Conservation (phyloP, 1,140 invertebrate genomes). For the Euglossa dilemma region DNA sequence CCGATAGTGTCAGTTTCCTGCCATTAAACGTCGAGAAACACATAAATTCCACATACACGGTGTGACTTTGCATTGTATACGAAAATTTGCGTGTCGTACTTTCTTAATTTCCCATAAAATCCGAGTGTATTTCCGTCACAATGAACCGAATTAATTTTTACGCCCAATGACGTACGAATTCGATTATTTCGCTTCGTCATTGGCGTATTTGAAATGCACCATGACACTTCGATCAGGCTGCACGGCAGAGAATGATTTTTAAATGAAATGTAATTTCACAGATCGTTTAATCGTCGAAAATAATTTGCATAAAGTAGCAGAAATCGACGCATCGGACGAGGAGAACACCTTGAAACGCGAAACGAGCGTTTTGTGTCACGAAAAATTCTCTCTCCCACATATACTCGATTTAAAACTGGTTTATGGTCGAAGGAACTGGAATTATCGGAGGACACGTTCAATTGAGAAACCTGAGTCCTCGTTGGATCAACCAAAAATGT, state of each 20-base stretch:
- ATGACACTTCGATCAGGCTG: not conserved
- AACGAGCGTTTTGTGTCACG: not conserved
- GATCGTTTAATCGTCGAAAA: not conserved
- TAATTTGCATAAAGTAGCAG: not conserved
- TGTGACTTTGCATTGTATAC: not conserved
- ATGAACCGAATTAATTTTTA: not conserved
- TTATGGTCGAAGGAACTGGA: constrained; percentile 12
- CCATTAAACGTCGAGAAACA: too few relatives aligned
- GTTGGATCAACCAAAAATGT: constrained; percentile 21
- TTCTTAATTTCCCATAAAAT: not conserved
- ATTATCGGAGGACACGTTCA: constrained; percentile 44
- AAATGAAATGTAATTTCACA: too few relatives aligned
- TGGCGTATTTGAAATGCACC: not conserved
- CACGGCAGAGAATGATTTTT: too few relatives aligned
- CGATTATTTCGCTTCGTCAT: not conserved
- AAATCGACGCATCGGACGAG: not conserved
- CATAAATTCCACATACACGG: not conserved
- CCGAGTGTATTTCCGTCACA: not conserved
- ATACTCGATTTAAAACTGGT: constrained; percentile 27
- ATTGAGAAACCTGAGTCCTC: constrained; percentile 38
- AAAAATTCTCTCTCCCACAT: not conserved
- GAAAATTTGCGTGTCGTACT: not conserved
- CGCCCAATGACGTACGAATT: not conserved
- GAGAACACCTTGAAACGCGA: not conserved
- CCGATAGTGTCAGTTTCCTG: too few relatives aligned